These are phyloP conservation scores for Malacosoma neustria DNA, from an alignment of 2,888 invertebrate species.

Conservation along the genomic window DNA sequence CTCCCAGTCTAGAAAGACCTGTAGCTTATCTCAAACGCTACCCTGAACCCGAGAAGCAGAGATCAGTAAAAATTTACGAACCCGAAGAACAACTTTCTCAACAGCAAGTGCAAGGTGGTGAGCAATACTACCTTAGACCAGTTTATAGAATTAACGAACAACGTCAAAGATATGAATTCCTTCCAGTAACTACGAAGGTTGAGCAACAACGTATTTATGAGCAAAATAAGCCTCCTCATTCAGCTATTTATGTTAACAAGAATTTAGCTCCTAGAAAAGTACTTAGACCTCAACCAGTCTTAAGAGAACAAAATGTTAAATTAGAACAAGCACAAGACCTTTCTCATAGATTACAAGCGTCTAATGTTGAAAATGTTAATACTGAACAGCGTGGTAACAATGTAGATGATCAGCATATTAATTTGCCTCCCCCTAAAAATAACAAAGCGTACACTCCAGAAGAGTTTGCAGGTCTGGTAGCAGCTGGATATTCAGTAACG, in stretches of 20 bases:
- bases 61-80: slow-evolving; percentile 50
- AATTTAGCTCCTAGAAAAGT: slow-evolving; percentile 49
- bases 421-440: slow-evolving; percentile 65
- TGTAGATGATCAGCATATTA: slow-evolving; percentile 50
- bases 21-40: slow-evolving; percentile 55
- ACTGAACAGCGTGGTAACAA: slow-evolving; percentile 44
- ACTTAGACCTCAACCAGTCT: slow-evolving; percentile 28
- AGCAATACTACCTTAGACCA: slow-evolving; percentile 56
- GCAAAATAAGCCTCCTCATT: slow-evolving; percentile 50
- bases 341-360: slow-evolving; percentile 1
- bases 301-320: slow-evolving; percentile 26
- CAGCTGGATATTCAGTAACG: slow-evolving; percentile 66
- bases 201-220: slow-evolving; percentile 39
- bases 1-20: slow-evolving; percentile 48
- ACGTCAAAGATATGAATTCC: slow-evolving; percentile 41
- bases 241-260: slow-evolving; percentile 59
- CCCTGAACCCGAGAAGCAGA: slow-evolving; percentile 52
- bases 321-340: slow-evolving; percentile 23
- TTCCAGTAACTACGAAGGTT: slow-evolving; percentile 25
- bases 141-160: slow-evolving; percentile 51
- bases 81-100: slow-evolving; percentile 38
- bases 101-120: slow-evolving; percentile 41
- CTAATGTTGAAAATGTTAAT: slow-evolving; percentile 29
- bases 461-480: slow-evolving; percentile 63
- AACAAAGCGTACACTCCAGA: slow-evolving; percentile 69